Base-by-base conservation (phyloP, 1,140 invertebrate species). In the Drosophila obscura region DNA sequence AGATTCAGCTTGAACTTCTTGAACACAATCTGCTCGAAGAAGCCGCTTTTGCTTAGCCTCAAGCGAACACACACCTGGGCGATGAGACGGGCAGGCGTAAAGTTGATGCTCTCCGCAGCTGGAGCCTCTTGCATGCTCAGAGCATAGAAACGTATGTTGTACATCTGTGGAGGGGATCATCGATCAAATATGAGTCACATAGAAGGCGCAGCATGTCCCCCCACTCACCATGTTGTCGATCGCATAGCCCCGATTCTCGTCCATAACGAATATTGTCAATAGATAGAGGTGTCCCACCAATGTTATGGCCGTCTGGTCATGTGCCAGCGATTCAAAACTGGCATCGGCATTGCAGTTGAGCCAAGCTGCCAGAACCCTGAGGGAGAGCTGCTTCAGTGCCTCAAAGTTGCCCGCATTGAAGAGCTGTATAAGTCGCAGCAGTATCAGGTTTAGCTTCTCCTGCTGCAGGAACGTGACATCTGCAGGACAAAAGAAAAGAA, bases 61-160 rank as follows among this genome's bases (percentile, higher is more conserved):
- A 91, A 57, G 1, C 72, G 73, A 35, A 88, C 74, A 51, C 85
- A 90, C 3, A 91, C 60, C 24, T 82, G 78, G 11, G 90, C 90
- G 59, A 91, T 91, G 5, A 91, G 68, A 0, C 85, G 77, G 1
- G 85, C 90, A 2, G 90, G 85, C 2, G 90, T 91, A n/a, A 84
- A 82, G 35, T 43, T 63, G 1, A 59, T 62, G 16, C 63, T 59
- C 3, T 63, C 67, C 0, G 56, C 50, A 7, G 61, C 48, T 2
- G 57, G 48, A 1, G 59, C 46, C 15, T 87, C 79, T 19, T 88
- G 75, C 82, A 91, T 81, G 51, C 66, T 81, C 44, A 80, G 74
- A 5, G 63, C 56, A 56, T 91, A 91, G 45, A 91, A 91, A 0
- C 90, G 69, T 39, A 91, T 91, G 56, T 91, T 91, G 73, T 84